Evolutionary conservation across 1,140 invertebrate genomes (phyloP).

Genomic region (Cardiocondyla obscurior): DNA sequence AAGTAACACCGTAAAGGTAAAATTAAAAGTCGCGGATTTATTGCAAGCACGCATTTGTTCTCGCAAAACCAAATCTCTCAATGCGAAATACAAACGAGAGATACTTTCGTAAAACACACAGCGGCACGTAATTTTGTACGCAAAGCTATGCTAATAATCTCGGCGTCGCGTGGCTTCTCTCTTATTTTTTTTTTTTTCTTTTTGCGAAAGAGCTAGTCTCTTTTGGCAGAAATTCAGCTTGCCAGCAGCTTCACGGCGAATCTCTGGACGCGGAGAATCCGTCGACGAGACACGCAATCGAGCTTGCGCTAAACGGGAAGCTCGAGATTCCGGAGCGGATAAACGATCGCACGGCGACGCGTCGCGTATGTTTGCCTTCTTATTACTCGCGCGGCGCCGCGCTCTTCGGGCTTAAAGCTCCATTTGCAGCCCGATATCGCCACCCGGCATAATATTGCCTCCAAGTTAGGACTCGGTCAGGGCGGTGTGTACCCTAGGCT

Average conservation of each 20-base stretch:
- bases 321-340: neutral
- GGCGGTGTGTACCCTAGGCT: conserved; percentile 7
- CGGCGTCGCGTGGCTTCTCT: neutral
- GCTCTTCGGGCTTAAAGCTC: neutral
- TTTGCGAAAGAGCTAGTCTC: neutral
- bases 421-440: conserved; percentile 40
- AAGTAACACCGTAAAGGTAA: neutral
- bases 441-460: conserved; percentile 19
- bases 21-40: neutral
- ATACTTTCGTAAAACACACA: neutral
- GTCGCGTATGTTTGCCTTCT: conserved; percentile 1
- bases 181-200: conserved; percentile 8
- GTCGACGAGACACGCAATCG: neutral
- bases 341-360: neutral
- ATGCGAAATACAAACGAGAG: neutral
- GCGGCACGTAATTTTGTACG: neutral
- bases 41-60: neutral
- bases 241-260: neutral
- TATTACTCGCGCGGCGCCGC: neutral
- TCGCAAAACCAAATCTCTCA: neutral
- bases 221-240: conserved; percentile 1
- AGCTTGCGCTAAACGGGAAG: conserved; percentile 1
- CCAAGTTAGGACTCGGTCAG: conserved; percentile 50
- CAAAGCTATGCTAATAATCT: neutral
- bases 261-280: neutral